These are phyloP conservation scores for Etheostoma spectabile DNA, from an alignment of 2,113 vertebrate species.

Conservation along the genomic window DNA sequence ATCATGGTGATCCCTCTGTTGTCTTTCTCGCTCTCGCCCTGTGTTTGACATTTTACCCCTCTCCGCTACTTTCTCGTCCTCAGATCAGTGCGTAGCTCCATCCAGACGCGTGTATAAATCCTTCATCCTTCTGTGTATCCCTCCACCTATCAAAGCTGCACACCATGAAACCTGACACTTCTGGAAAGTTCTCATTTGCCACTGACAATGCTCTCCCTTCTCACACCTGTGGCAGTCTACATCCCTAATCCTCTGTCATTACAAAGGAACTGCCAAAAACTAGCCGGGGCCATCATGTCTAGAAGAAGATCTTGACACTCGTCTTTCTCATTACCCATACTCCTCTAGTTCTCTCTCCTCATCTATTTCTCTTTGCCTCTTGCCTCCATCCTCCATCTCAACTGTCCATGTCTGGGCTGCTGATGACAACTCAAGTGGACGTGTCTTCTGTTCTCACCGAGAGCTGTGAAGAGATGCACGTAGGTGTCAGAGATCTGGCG, in stretches of 20 bases:
- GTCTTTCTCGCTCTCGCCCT: conserved; percentile 3
- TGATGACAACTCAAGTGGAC: conserved; percentile 78
- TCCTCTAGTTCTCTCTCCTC: conserved; percentile 49
- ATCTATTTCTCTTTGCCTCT: conserved; percentile 35
- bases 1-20: conserved; percentile 33
- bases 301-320: conserved; percentile 55
- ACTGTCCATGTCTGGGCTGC: conserved; percentile 64
- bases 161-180: conserved; percentile 40
- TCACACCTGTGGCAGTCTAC: conserved; percentile 43
- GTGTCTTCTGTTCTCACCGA: conserved; percentile 75
- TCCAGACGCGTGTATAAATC: conserved; percentile 23
- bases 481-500: conserved; percentile 77
- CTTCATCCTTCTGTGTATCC: conserved; percentile 18
- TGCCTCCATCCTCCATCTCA: conserved; percentile 50
- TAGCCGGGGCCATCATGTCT: conserved; percentile 30
- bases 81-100: conserved; percentile 37
- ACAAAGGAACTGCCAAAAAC: conserved; percentile 43
- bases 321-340: conserved; percentile 70
- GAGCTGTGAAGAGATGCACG: conserved; percentile 77
- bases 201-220: conserved; percentile 39
- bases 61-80: not conserved
- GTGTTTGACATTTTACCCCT: conserved; percentile 38
- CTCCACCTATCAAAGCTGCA: conserved; percentile 44
- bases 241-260: conserved; percentile 46
- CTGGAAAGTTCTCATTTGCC: conserved; percentile 49